Evolutionary conservation across 1,140 invertebrate species (phyloP).

Genomic region (Periplaneta americana): DNA sequence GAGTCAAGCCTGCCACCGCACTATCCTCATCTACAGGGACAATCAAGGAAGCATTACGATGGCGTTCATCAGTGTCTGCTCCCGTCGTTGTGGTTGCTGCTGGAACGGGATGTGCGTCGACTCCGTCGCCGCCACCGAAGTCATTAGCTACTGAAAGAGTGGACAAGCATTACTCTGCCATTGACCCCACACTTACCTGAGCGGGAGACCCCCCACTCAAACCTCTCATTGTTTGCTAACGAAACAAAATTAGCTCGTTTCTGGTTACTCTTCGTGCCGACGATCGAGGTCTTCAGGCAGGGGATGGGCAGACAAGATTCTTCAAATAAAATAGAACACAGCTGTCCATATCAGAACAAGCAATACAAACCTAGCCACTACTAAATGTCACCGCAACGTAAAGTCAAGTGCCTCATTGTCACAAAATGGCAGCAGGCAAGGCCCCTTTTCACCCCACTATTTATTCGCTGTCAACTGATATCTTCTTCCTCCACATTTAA

Average conservation of each 20-base stretch:
- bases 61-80: not conserved
- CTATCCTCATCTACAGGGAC: conserved; percentile 46
- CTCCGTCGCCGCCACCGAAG: not conserved
- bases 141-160: conserved; percentile 18
- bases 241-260: not conserved
- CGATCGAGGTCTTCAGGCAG: not conserved
- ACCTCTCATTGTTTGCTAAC: not conserved
- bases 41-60: conserved; percentile 39
- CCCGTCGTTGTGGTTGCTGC: not conserved
- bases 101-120: not conserved
- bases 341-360: not conserved
- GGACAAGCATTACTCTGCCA: conserved; percentile 20
- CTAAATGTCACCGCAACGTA: not conserved
- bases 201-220: not conserved
- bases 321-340: no score
- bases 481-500: no score
- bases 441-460: not conserved
- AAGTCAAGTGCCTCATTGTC: not conserved
- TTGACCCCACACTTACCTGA: not conserved
- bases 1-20: conserved; percentile 36
- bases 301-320: not conserved
- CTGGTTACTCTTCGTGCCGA: not conserved
- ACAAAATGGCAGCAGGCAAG: not conserved
- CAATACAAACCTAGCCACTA: not conserved
- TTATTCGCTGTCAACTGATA: not conserved